Conservation (phyloP, 2,797 vertebrate species). For the Bufotes viridis region DNA sequence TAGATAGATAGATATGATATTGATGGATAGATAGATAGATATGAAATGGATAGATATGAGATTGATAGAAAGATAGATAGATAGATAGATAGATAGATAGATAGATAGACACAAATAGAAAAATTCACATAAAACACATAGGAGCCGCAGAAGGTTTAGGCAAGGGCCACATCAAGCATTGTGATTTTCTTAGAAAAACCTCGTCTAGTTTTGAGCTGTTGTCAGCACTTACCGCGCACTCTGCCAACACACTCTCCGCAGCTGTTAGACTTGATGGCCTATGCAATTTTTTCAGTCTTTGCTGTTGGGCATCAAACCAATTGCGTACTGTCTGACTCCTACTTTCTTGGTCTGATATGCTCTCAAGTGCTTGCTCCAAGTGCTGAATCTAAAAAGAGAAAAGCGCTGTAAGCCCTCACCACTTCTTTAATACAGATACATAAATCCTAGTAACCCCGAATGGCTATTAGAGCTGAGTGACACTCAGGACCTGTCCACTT, state of each 20-base stretch:
- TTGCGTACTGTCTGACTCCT: constrained; percentile 74
- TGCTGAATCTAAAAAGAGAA: constrained; percentile 75
- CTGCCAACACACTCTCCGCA: constrained; percentile 72
- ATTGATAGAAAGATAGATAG: too few relatives aligned
- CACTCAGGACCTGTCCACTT: neutral
- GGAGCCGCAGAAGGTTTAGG: neutral
- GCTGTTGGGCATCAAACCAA: constrained; percentile 81
- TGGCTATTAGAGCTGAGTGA: neutral
- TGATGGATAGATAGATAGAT: too few relatives aligned
- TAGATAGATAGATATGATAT: too few relatives aligned
- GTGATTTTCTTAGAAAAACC: constrained; percentile 16
- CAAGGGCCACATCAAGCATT: neutral
- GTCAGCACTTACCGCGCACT: constrained; percentile 77
- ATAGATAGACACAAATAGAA: neutral
- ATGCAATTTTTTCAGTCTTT: constrained; percentile 74
- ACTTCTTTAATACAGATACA: neutral
- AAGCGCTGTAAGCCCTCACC: neutral
- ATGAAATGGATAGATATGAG: too few relatives aligned
- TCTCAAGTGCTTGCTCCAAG: constrained; percentile 77
- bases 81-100: too few relatives aligned
- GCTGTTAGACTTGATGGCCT: constrained; percentile 75
- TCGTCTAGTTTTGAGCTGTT: neutral
- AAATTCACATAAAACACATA: neutral
- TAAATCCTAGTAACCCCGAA: constrained; percentile 8
- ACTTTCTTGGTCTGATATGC: constrained; percentile 74